Percentiles rank a stretch among this genome's conserved stretches.
phyloP scores from a whole-genome alignment of 2,888 invertebrate species.

The Acleris laterana region DNA sequence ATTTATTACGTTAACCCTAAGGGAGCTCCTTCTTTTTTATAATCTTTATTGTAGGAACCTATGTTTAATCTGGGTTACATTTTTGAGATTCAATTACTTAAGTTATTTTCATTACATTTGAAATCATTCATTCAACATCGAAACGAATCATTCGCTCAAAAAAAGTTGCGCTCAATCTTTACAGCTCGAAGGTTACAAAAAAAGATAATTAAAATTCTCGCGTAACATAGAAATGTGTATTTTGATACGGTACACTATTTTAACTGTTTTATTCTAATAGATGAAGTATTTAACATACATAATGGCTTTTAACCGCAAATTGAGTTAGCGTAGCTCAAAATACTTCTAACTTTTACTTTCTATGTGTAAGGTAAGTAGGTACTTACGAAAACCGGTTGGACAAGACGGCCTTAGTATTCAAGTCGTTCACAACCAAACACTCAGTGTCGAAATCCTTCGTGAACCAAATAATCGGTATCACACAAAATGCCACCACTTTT shows the following conservation, averaged over 20 bases:
- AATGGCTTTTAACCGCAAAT: conserved; percentile 13
- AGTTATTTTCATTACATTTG: background rate
- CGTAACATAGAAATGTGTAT: background rate
- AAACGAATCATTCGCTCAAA: conserved; percentile 24
- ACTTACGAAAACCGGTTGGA: conserved; percentile 60
- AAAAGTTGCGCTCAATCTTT: conserved; percentile 9
- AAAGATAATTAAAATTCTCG: conserved; percentile 14
- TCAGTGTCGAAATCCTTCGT: conserved; percentile 47
- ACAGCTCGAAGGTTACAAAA: conserved; percentile 9
- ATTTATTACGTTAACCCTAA: no score
- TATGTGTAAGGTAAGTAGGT: conserved; percentile 37
- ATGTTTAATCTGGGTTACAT: no score
- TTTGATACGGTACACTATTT: conserved; percentile 17
- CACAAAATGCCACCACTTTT: conserved; percentile 50
- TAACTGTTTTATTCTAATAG: conserved; percentile 9
- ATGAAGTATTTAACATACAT: conserved; percentile 1
- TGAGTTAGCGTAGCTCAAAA: conserved; percentile 1
- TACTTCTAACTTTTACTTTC: conserved; percentile 60
- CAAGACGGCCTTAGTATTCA: conserved; percentile 46
- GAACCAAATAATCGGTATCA: conserved; percentile 48
- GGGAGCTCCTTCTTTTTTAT: no score
- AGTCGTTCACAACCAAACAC: conserved; percentile 27
- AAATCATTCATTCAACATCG: conserved; percentile 25
- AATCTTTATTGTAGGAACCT: no score
- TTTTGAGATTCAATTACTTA: background rate